These are phyloP conservation scores for Scomber scombrus DNA, from an alignment of 2,113 vertebrate species.

Conservation along the genomic window DNA sequence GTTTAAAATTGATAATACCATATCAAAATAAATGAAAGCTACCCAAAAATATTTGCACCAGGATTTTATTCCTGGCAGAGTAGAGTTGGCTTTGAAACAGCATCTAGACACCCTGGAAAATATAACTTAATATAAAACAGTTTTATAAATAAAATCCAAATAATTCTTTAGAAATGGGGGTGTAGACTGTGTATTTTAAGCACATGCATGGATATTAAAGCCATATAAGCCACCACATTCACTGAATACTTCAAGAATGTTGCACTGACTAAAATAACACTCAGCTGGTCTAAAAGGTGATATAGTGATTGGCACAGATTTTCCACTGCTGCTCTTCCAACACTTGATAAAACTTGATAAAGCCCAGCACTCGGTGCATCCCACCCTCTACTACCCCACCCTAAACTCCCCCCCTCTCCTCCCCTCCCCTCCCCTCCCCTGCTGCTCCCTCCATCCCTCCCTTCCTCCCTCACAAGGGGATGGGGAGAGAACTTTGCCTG, in stretches of 20 bases:
- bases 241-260: constrained; percentile 39
- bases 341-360: constrained; percentile 58
- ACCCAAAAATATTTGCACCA: too few relatives aligned
- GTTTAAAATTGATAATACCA: too few relatives aligned
- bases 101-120: too few relatives aligned
- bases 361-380: constrained; percentile 58
- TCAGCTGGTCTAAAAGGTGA: constrained; percentile 22
- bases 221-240: not conserved
- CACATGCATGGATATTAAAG: not conserved
- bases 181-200: too few relatives aligned
- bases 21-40: too few relatives aligned
- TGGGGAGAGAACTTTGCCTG: constrained; percentile 77
- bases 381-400: constrained; percentile 60
- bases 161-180: too few relatives aligned
- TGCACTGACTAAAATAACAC: constrained; percentile 58
- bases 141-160: too few relatives aligned
- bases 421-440: constrained; percentile 30
- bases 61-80: too few relatives aligned
- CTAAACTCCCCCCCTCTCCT: constrained; percentile 61
- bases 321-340: constrained; percentile 37
- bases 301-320: constrained; percentile 30
- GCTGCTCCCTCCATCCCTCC: constrained; percentile 1
- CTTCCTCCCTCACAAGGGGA: constrained; percentile 53
- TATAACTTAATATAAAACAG: too few relatives aligned
- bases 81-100: too few relatives aligned